Evolutionary conservation across 1,140 invertebrate species (phyloP).

Genomic region (Ceratosolen solmsi): DNA sequence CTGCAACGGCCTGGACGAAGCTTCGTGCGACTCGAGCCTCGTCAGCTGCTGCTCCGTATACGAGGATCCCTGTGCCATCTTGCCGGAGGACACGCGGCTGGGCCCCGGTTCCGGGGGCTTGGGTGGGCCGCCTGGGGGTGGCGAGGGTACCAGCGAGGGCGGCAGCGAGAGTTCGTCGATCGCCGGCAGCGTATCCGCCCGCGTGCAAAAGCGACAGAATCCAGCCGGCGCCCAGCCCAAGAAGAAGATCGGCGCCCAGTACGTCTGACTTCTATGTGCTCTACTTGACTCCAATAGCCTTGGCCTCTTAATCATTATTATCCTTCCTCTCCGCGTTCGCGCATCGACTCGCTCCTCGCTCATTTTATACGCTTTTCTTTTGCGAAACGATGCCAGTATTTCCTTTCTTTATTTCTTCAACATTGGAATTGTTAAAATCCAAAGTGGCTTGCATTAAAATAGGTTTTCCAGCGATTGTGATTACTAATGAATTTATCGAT

Average conservation of each 20-base stretch:
- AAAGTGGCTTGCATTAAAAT: too few species aligned
- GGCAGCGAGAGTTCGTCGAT: constrained; percentile 85
- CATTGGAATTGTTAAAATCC: too few species aligned
- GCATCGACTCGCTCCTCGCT: background rate
- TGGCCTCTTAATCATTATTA: too few species aligned
- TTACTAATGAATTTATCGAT: too few species aligned
- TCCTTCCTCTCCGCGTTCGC: too few species aligned
- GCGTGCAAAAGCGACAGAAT: constrained; percentile 51
- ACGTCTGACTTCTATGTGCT: background rate
- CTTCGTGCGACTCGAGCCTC: constrained; percentile 83
- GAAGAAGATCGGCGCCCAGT: constrained; percentile 65
- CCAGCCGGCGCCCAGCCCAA: constrained; percentile 30
- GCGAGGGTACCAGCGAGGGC: constrained; percentile 78
- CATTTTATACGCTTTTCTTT: too few species aligned
- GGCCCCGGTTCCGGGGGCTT: constrained; percentile 69
- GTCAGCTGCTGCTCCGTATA: constrained; percentile 83
- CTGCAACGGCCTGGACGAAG: constrained; percentile 74
- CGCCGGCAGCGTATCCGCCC: constrained; percentile 70
- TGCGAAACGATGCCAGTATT: background rate
- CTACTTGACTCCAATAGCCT: background rate
- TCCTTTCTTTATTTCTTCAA: too few species aligned
- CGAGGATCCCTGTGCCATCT: constrained; percentile 75
- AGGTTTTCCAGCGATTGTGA: too few species aligned
- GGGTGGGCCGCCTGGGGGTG: constrained; percentile 79
- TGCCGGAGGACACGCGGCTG: constrained; percentile 72